These are phyloP conservation scores for Heliocidaris erythrogramma DNA, from an alignment of 35 echinoderm and acorn worm genomes.

Conservation along the genomic window DNA sequence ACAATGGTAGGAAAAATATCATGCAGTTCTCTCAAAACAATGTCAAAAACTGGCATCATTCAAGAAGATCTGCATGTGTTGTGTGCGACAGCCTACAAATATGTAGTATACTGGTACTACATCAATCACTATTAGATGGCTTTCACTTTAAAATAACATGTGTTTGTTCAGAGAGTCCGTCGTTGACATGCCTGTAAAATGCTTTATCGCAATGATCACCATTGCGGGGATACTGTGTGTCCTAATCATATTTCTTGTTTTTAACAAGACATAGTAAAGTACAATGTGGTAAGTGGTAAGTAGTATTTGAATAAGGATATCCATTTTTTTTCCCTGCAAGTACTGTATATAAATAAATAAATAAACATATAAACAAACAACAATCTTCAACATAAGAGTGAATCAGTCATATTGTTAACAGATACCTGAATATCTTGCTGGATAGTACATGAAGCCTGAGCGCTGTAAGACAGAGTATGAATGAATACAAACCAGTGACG, in stretches of 20 bases:
- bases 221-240: too few relatives aligned
- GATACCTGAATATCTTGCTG: conserved; percentile 1
- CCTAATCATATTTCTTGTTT: not conserved
- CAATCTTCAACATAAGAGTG: not conserved
- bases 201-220: too few relatives aligned
- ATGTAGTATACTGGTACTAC: too few relatives aligned
- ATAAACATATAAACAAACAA: not conserved
- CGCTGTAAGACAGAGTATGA: not conserved
- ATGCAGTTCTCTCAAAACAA: too few relatives aligned
- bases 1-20: too few relatives aligned
- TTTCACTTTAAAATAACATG: not conserved
- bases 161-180: too few relatives aligned
- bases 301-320: not conserved
- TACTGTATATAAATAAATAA: too few relatives aligned
- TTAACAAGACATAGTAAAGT: not conserved
- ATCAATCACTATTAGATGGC: not conserved
- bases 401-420: not conserved
- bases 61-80: too few relatives aligned
- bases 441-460: not conserved
- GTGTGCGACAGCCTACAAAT: too few relatives aligned
- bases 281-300: too few relatives aligned
- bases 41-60: too few relatives aligned
- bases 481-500: conserved; percentile 1
- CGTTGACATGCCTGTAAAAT: too few relatives aligned
- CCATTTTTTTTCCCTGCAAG: not conserved